These are phyloP conservation scores for Acanthiza pusilla DNA, from an alignment of 2,797 vertebrate species.

Conservation along the genomic window DNA sequence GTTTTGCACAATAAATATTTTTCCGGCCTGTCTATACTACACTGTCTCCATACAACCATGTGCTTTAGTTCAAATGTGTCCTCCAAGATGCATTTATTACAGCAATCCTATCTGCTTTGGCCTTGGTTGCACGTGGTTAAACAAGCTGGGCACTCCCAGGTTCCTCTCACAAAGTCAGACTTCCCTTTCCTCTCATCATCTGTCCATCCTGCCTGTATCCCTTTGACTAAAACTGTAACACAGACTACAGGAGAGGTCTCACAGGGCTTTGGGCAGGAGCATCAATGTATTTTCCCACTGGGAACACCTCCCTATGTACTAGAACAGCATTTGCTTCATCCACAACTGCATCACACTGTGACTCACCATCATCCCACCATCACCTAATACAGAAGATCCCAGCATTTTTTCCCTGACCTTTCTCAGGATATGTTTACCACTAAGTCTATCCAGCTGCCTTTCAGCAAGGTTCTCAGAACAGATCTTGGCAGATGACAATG, in stretches of 20 bases:
- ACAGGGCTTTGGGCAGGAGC: neutral
- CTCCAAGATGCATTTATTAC: neutral
- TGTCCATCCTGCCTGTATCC: neutral
- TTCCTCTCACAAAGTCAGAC: neutral
- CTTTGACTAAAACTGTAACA: neutral
- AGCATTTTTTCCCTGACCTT: neutral
- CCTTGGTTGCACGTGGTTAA: neutral
- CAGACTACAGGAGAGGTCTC: neutral
- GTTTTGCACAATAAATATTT: neutral
- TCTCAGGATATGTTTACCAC: neutral
- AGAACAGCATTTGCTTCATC: neutral
- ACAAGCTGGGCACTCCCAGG: neutral
- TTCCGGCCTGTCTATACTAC: neutral
- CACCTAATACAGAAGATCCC: neutral
- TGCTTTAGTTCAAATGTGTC: neutral
- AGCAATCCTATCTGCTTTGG: neutral
- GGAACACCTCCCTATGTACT: neutral
- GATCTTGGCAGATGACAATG: neutral
- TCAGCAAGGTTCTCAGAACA: neutral
- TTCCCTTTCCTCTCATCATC: neutral
- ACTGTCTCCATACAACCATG: rapidly evolving
- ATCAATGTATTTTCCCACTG: neutral
- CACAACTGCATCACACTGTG: neutral
- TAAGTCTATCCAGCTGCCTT: neutral
- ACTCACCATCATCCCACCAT: neutral